A percentile compares a stretch with the other conserved stretches of the same genome.
phyloP scores from a whole-genome alignment of 2,113 vertebrate species.

The Zosterops pallidus region DNA sequence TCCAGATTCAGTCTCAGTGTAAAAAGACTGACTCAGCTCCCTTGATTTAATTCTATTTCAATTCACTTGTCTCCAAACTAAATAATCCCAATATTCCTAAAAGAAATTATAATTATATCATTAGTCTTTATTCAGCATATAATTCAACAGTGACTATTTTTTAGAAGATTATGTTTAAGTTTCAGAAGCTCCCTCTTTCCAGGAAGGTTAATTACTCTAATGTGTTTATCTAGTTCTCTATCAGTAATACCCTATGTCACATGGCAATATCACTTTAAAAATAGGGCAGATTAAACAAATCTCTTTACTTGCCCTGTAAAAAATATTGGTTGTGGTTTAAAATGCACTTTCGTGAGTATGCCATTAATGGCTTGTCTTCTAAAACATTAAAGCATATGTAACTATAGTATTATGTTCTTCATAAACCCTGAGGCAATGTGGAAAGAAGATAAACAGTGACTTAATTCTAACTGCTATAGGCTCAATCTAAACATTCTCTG shows the following conservation, averaged over 20 bases:
- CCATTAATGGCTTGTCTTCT: constrained; percentile 27
- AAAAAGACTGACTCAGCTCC: not conserved
- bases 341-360: not conserved
- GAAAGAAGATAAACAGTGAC: not conserved
- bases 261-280: constrained; percentile 71
- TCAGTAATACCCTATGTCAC: constrained; percentile 67
- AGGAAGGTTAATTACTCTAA: constrained; percentile 68
- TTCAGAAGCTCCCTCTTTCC: constrained; percentile 46
- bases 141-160: constrained; percentile 39
- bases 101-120: constrained; percentile 46
- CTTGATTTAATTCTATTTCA: not conserved
- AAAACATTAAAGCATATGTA: constrained; percentile 17
- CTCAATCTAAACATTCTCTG: not conserved
- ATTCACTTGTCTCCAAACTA: not conserved
- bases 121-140: constrained; percentile 15
- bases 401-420: constrained; percentile 1
- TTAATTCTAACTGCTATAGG: not conserved
- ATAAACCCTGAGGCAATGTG: not conserved
- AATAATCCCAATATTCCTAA: not conserved
- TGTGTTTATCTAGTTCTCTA: constrained; percentile 61
- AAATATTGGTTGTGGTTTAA: constrained; percentile 64
- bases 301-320: constrained; percentile 74
- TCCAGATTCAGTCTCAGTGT: not conserved
- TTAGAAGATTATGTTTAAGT: constrained; percentile 36
- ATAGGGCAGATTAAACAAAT: constrained; percentile 86